Evolutionary conservation across 2,888 invertebrate species (phyloP).

Genomic region (Luperina nickerlii): DNA sequence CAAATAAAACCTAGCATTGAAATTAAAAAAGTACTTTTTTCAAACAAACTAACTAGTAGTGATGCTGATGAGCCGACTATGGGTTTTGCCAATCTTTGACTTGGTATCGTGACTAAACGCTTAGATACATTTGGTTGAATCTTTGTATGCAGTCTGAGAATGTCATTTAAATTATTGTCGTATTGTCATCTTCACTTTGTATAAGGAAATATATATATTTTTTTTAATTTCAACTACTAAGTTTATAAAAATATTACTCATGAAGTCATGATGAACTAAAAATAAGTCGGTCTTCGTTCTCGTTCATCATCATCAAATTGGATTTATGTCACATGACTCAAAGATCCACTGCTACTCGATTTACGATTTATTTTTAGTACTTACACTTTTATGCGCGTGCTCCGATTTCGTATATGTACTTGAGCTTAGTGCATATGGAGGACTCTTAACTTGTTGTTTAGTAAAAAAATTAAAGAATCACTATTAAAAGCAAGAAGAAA

Average conservation of each 20-base stretch:
- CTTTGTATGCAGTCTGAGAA: neutral
- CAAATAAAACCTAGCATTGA: neutral
- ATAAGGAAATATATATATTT: no score
- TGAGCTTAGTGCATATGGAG: neutral
- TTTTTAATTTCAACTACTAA: no score
- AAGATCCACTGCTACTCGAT: constrained; percentile 61
- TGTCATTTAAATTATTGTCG: neutral
- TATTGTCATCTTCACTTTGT: neutral
- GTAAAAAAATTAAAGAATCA: neutral
- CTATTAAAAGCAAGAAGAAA: neutral
- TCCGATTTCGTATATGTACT: constrained; percentile 6
- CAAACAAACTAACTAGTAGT: neutral
- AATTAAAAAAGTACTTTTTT: neutral
- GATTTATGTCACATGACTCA: constrained; percentile 77
- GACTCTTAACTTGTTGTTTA: neutral
- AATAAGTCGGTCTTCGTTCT: constrained; percentile 60
- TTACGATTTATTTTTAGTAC: constrained; percentile 54
- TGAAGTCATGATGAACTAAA: constrained; percentile 58
- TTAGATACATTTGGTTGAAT: neutral
- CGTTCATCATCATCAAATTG: constrained; percentile 72
- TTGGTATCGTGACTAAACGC: neutral
- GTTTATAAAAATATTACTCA: constrained; percentile 15
- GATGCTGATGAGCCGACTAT: neutral
- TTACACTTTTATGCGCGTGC: constrained; percentile 50
- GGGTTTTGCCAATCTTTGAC: neutral